Percentiles rank a stretch among this genome's conserved stretches.
phyloP scores from a whole-genome alignment of 2,797 vertebrate species.

The Melanotaenia trifasciata region DNA sequence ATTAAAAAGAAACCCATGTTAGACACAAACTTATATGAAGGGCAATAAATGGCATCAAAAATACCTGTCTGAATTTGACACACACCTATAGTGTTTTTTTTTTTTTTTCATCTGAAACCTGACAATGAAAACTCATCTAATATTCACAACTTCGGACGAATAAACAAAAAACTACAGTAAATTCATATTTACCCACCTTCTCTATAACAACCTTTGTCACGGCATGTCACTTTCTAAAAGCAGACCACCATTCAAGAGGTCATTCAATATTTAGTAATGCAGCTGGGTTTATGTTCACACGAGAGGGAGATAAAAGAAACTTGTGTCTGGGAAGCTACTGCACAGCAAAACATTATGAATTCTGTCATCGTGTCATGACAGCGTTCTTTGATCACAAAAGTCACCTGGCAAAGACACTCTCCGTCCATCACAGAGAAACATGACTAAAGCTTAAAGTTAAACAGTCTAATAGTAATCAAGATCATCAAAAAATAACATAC shows the following conservation, averaged over 20 bases:
- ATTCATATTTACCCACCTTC: not conserved
- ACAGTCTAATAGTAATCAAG: constrained; percentile 6
- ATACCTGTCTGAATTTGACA: not conserved
- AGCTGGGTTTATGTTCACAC: constrained; percentile 49
- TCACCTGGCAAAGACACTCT: not conserved
- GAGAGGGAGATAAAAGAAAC: constrained; percentile 41
- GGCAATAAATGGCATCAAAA: not conserved
- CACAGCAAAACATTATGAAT: constrained; percentile 31
- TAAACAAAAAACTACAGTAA: not conserved
- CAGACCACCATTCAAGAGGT: constrained; percentile 29
- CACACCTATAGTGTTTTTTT: not conserved
- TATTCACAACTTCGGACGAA: not conserved
- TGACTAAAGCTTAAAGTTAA: not conserved
- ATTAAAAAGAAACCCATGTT: not conserved
- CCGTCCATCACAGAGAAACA: not conserved
- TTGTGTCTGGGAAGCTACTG: constrained; percentile 9
- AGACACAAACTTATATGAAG: not conserved
- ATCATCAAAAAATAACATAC: constrained; percentile 20
- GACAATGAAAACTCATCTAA: constrained; percentile 6
- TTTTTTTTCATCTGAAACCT: not conserved
- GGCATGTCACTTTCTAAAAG: constrained; percentile 49
- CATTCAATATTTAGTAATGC: constrained; percentile 67
- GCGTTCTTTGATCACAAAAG: constrained; percentile 19
- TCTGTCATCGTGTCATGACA: constrained; percentile 18
- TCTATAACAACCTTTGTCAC: constrained; percentile 15